Evolutionary conservation across 2,113 vertebrate species (phyloP), one percentile per base, ranked within the genome.

Genomic region (Anseranas semipalmata): DNA sequence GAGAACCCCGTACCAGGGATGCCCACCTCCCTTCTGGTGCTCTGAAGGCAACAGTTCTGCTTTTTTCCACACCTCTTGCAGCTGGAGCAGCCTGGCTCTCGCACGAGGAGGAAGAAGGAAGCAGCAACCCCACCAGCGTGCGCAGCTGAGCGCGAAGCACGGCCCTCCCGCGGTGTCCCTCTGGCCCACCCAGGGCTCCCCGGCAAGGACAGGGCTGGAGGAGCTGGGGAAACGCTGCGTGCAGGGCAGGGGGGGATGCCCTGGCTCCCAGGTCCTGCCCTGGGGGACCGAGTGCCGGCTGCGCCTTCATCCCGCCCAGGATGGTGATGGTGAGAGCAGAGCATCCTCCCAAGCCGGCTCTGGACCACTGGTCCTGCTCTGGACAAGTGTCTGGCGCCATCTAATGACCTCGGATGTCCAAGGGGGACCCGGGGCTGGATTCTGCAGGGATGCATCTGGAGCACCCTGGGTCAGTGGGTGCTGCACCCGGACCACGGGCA

Each of bases 131-230:
- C 6, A 53, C 3, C 8, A 35, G 15, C 1, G 0, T 1, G 1
- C 25, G 65, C 0, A 0, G 30, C 16, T 0, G 41, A 82, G 13
- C 35, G 35, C 4, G 1, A 46, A 1, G 12, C 39, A 3, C 1
- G 1, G 21, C 7, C 13, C 19, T 15, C 1, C 7, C 18, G 4
- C 1, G 20, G 15, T 45, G 37, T 46, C 33, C 67, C 62, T 35
- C 35, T 33, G 22, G 63, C 6, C n/a, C 48, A 13, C 17, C 21
- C 7, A 52, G 67, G n/a, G 45, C 12, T 58, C 45, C n/a, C 39
- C 15, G 6, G 30, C 58, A 13, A 86, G 50, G 17, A 52, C 4
- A 2, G 52, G 8, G 43, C 46, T 43, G 53, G 59, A 91, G 63
- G 33, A 63, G 7, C 10, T 2, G 0, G 9, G 10, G 25, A 33